phyloP scores from a whole-genome alignment of 2,797 vertebrate species.

The Anabas testudineus region DNA sequence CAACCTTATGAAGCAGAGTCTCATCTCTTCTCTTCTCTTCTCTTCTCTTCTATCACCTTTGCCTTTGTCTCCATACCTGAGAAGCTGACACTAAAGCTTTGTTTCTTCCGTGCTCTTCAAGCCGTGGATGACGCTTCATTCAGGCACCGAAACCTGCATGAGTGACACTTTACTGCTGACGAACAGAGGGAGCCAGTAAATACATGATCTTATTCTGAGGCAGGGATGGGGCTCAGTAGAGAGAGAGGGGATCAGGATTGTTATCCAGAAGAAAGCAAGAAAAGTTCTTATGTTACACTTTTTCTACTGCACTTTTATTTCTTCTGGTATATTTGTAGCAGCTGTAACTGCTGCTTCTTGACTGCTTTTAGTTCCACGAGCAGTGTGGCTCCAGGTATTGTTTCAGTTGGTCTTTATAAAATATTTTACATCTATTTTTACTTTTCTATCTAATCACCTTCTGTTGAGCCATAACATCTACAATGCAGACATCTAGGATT shows the following conservation, averaged over 20 bases:
- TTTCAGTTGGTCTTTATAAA: no score
- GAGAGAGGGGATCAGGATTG: constrained; percentile 1
- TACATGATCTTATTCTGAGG: constrained; percentile 15
- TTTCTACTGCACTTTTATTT: not conserved
- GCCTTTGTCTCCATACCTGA: constrained; percentile 36
- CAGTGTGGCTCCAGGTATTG: not conserved
- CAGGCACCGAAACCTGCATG: constrained; percentile 65
- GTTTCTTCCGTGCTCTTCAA: constrained; percentile 67
- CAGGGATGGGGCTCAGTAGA: not conserved
- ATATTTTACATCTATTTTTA: no score
- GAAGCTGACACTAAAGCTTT: constrained; percentile 52
- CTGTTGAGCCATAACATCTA: no score
- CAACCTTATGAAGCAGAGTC: constrained; percentile 16
- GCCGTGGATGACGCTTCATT: constrained; percentile 62
- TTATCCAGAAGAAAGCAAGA: not conserved
- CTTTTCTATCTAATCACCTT: no score
- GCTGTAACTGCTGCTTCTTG: no score
- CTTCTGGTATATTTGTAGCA: not conserved
- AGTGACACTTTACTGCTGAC: constrained; percentile 40
- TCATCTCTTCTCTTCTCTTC: constrained; percentile 33
- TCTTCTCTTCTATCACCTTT: constrained; percentile 44
- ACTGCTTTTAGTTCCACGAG: no score
- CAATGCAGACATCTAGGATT: no score
- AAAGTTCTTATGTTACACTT: not conserved
- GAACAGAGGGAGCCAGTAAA: constrained; percentile 16